Evolutionary conservation across 2,888 invertebrate genomes (phyloP).

Genomic region (Proisotoma minuta): DNA sequence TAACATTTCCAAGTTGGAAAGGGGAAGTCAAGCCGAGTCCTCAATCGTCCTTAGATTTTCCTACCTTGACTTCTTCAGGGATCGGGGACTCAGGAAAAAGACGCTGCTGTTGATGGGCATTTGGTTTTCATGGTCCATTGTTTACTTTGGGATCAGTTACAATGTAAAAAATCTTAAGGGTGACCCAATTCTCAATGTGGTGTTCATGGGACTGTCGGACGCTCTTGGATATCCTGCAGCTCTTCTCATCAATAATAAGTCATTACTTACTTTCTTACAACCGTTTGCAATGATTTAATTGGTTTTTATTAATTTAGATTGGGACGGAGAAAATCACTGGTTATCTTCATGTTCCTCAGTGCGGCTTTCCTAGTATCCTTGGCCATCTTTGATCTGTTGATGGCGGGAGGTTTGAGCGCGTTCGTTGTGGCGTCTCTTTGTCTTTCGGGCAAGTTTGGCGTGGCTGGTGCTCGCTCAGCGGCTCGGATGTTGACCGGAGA

Average conservation of each 20-base stretch:
- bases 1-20: conserved; percentile 12
- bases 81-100: conserved; percentile 20
- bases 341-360: conserved; percentile 32
- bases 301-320: conserved; percentile 19
- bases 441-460: conserved; percentile 37
- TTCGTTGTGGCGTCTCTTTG: conserved; percentile 21
- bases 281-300: background rate
- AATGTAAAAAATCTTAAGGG: conserved; percentile 36
- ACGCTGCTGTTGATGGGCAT: conserved; percentile 33
- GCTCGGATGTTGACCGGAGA: conserved; percentile 32
- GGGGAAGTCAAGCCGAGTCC: background rate
- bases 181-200: conserved; percentile 29
- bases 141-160: conserved; percentile 40
- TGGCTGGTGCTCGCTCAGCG: conserved; percentile 34
- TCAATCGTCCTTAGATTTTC: conserved; percentile 11
- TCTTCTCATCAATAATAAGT: conserved; percentile 29
- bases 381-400: conserved; percentile 28
- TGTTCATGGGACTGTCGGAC: conserved; percentile 31
- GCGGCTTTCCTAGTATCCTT: conserved; percentile 26
- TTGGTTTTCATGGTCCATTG: conserved; percentile 36
- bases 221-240: conserved; percentile 34
- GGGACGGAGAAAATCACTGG: conserved; percentile 35
- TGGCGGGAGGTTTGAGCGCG: conserved; percentile 11
- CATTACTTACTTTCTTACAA: conserved; percentile 2
- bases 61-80: conserved; percentile 29